Evolutionary conservation across 2,888 invertebrate genomes (phyloP), one percentile per base, ranked within the genome.

Genomic region (Oxytorus armatus): DNA sequence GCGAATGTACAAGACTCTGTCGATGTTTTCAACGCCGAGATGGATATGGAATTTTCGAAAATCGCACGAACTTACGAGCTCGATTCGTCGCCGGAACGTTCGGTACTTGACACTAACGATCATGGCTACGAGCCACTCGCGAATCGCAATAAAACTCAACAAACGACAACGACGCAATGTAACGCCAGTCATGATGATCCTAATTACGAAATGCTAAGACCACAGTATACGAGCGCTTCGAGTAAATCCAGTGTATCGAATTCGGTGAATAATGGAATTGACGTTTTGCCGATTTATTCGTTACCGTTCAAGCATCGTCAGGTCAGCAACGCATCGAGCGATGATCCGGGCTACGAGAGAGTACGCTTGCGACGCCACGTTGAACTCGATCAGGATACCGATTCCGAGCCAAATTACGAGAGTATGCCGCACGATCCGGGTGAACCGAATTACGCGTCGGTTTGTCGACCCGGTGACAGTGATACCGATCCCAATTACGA

Each of bases 151-250:
- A 72, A 66, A 18, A 11, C 36, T 11, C 59, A 55, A 14, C 70
- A 76, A 69, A 57, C 69, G 14, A 75, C 39, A 82, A 85, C 29
- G 89, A 85, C 33, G 1, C 69, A 49, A 29, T 73, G 42, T 47
- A 8, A 14, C 10, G 8, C 33, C 11, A 18, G 42, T 0, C 21
- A 61, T 36, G 63, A 94, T 2, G 96, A 96, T 92, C 96, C 96
- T 0, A 97, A 96, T 89, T 97, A 97, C 89, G 97, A 97, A 92
- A 95, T 96, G 82, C 90, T 97, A 57, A 93, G 94, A 79, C 94
- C 94, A 21, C 94, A 94, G 84, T 93, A 63, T 8, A 53, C 63
- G 7, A 53, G 44, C 29, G 65, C 36, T 0, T 14, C 42, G 29
- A 74, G n/a, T n/a, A n/a, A 77, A 11, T 73, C 79, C 23, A 70